Base-by-base conservation (phyloP, 2,113 vertebrate genomes). In the Muntiacus reevesi region DNA sequence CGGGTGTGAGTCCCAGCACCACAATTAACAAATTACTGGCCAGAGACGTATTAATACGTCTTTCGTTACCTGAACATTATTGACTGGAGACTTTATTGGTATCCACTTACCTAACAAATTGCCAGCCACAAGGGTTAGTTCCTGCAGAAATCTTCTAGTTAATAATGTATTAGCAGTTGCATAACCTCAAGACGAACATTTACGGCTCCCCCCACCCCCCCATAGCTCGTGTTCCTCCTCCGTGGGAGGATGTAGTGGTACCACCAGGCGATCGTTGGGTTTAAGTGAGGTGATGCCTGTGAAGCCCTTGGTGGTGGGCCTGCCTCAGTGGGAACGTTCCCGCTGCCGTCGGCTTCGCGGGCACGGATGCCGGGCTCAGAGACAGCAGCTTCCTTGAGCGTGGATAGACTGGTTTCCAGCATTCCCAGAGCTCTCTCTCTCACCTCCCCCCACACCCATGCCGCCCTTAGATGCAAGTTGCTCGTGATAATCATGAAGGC, bases 301-400 rank as follows among this genome's bases (percentile, higher is more conserved):
- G 2, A 27, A 67, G 64, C 40, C 9, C 55, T 40, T 23, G 8
- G 47, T 6, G 40, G 11, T 19, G 17, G 60, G 76, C 40, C 45
- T 62, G 50, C 12, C 33, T n/a, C 12, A 23, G 19, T 25, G 47
- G 12, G 40, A 36, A 30, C 10, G 19, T 79, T 45, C 14, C 83
- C n/a, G 3, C 25, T 55, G 0, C 40, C 27, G 0, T 6, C 25
- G 1, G 15, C 28, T 11, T 57, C 19, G 57, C 23, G 45, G 19
- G 17, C 9, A 12, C n/a, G 57, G 47, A 47, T 50, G 17, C 55
- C 27, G 47, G 36, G 33, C 55, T 90, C 45, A 14, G 21, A 25
- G 28, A 4, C 11, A 47, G 14, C 30, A 19, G 27, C 40, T 43
- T 60, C 6, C 85, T 16, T 28, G 9, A 23, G 28, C 62, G 40